Evolutionary conservation across 2,797 vertebrate species (phyloP), one percentile per base, ranked within the genome.

Genomic region (Mallotus villosus): DNA sequence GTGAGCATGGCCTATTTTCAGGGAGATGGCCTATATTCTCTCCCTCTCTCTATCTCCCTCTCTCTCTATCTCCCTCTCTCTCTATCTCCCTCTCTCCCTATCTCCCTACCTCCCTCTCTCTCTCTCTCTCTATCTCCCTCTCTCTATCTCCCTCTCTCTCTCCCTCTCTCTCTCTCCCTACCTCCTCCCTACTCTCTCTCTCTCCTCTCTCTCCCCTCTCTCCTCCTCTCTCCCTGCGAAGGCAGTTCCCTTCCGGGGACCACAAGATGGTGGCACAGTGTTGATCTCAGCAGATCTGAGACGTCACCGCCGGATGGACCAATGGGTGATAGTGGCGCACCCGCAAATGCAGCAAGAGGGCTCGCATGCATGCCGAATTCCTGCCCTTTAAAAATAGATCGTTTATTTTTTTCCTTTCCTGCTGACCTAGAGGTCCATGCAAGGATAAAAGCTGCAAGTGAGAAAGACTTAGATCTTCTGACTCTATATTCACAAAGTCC

Each of bases 321-420:
- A 71, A 75, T 74, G 62, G 41, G 78, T 24, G 51, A 17, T 0
- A 55, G 51, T 29, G n/a, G 41, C 55, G 75, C 80, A 22, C 62
- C 71, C 78, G 78, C 70, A 29, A 62, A n/a, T 16, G 5, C 68
- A 80, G 69, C 24, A 27, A 25, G 16, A 46, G 63, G 85, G 85
- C 87, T 78, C 2, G 68, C 68, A 0, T 74, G 82, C 79, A 74
- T 57, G 78, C 79, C 79, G 87, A 93, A 94, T 94, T 93, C 94
- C 92, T 93, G 81, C 84, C 74, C 81, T 86, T 93, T 95, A 96
- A 95, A 97, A 97, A 97, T 96, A 98, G 95, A 94, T 70, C 84
- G 93, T 91, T 93, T 88, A 93, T 94, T 91, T 83, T 86, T 92
- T 86, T 92, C 87, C 91, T 86, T 89, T 89, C 84, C 90, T 88